phyloP scores from a whole-genome alignment of 2,113 vertebrate species.

The Calyptomena viridis region DNA sequence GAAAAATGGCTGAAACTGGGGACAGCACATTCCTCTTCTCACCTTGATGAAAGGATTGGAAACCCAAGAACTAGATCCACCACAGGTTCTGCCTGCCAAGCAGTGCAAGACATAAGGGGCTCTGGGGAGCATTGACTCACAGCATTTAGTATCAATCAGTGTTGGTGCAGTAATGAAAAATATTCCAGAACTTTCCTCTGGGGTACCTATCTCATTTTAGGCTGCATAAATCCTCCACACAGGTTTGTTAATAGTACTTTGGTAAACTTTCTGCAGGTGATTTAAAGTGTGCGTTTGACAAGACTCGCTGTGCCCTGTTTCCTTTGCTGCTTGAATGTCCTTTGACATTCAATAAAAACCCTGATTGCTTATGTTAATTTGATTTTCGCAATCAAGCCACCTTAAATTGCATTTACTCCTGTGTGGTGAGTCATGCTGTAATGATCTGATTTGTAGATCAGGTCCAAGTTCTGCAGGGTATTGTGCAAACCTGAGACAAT shows the following conservation, averaged over 20 bases:
- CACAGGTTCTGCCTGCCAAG: background rate
- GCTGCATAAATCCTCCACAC: background rate
- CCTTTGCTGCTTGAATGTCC: background rate
- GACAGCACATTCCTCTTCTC: fast-evolving
- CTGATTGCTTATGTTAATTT: background rate
- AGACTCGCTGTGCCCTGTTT: background rate
- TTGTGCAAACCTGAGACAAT: background rate
- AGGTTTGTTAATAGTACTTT: background rate
- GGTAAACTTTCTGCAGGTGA: background rate
- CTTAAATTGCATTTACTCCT: constrained; percentile 9
- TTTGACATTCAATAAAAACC: constrained; percentile 20
- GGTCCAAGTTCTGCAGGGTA: background rate
- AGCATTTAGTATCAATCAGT: background rate
- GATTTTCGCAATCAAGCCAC: constrained; percentile 24
- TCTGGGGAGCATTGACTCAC: background rate
- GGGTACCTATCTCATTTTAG: background rate
- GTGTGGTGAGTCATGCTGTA: constrained; percentile 12
- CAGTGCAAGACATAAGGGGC: background rate
- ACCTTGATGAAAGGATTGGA: background rate
- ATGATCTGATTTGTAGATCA: constrained; percentile 6
- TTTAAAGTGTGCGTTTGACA: background rate
- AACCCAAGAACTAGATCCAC: background rate
- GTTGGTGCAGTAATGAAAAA: background rate
- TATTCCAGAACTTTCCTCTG: background rate
- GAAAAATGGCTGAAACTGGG: background rate